Evolutionary conservation across 2,113 vertebrate genomes (phyloP).

Genomic region (Callochromis pleurospilus): DNA sequence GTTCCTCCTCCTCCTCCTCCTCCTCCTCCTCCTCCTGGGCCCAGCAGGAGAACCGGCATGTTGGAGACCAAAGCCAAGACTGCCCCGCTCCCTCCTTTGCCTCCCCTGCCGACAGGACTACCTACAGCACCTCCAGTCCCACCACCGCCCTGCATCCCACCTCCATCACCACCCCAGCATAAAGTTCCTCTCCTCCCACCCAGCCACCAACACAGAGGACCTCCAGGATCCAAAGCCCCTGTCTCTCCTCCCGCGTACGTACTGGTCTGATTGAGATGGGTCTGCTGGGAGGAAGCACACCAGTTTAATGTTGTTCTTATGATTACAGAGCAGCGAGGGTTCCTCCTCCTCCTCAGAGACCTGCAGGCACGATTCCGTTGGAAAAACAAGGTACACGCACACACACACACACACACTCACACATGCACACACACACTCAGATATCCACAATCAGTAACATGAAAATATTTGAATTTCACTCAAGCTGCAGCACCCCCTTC

Average conservation of each 20-base stretch:
- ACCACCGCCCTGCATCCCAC: constrained; percentile 13
- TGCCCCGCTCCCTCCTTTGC: constrained; percentile 46
- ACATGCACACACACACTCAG: background rate
- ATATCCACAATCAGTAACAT: background rate
- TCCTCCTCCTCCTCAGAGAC: constrained; percentile 69
- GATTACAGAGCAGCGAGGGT: constrained; percentile 66
- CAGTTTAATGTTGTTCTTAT: background rate
- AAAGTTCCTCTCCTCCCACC: constrained; percentile 24
- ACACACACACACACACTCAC: background rate
- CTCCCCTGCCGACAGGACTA: background rate
- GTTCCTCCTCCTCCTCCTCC: constrained; percentile 22
- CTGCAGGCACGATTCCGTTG: constrained; percentile 56
- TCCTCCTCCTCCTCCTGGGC: constrained; percentile 23
- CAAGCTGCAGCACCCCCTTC: background rate
- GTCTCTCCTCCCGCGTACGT: constrained; percentile 24
- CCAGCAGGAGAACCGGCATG: constrained; percentile 10
- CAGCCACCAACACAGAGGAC: constrained; percentile 8
- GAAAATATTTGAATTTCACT: background rate
- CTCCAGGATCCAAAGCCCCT: constrained; percentile 1
- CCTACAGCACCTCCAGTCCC: background rate
- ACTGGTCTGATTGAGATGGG: background rate
- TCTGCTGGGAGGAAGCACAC: background rate
- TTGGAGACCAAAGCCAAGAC: constrained; percentile 27
- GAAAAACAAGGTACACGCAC: constrained; percentile 61
- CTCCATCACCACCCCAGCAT: constrained; percentile 10